Conservation (phyloP, 2,113 vertebrate species). For the Leptodactylus fuscus region DNA sequence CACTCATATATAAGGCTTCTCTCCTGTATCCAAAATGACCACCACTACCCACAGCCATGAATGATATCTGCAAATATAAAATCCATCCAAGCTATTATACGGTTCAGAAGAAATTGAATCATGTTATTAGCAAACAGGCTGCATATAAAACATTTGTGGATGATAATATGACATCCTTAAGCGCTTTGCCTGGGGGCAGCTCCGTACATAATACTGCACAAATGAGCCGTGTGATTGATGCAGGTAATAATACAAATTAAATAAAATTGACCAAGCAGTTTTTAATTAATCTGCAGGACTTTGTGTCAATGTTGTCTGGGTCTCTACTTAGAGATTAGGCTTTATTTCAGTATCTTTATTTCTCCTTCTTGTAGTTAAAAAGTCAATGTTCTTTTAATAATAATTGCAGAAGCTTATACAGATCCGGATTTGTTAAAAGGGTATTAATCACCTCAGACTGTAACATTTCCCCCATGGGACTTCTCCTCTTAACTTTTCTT, state of each 20-base stretch:
- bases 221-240: constrained; percentile 32
- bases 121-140: neutral
- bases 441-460: neutral
- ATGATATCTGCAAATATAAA: neutral
- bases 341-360: constrained; percentile 9
- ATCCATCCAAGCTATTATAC: neutral
- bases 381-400: constrained; percentile 3
- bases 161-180: neutral
- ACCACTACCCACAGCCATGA: neutral
- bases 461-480: neutral
- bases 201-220: neutral
- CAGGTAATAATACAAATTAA: constrained; percentile 29
- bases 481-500: neutral
- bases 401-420: constrained; percentile 3
- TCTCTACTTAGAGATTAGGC: constrained; percentile 22
- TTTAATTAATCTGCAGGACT: constrained; percentile 41
- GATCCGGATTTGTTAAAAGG: neutral
- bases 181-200: neutral
- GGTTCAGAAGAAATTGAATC: neutral
- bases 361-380: neutral
- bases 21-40: neutral
- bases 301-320: neutral
- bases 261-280: constrained; percentile 39
- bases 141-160: neutral
- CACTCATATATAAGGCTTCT: neutral